A percentile compares a stretch with the other conserved stretches of the same genome.
Evolutionary conservation across 1,140 invertebrate species (phyloP).

Genomic region (Calliphora vicina): DNA sequence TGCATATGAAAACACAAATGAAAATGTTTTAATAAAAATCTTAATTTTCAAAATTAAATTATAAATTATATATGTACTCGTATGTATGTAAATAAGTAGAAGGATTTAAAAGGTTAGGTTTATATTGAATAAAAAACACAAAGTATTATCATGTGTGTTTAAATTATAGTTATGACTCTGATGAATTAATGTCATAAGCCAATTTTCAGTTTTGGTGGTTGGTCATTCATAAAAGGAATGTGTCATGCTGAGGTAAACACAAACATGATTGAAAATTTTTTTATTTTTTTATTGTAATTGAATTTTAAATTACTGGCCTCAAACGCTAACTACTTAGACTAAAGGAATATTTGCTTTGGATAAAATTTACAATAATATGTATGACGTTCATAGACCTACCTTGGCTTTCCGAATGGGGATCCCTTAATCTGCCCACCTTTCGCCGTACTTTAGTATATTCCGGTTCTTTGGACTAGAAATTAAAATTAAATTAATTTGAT

Average conservation of each 20-base stretch:
- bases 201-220: not conserved
- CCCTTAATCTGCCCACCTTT: constrained; percentile 77
- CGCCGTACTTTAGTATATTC: constrained; percentile 82
- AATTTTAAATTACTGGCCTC: not conserved
- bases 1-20: constrained; percentile 4
- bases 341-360: not conserved
- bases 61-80: too few relatives aligned
- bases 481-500: not conserved
- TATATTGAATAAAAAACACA: not conserved
- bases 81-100: too few relatives aligned
- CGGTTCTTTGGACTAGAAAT: constrained; percentile 75
- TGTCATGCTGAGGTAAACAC: too few relatives aligned
- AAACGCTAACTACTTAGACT: not conserved
- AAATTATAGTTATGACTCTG: not conserved
- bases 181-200: constrained; percentile 10
- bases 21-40: not conserved
- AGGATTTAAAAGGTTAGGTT: not conserved
- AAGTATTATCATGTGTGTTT: too few relatives aligned
- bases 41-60: not conserved
- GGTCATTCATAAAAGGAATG: not conserved
- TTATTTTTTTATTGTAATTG: not conserved
- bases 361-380: too few relatives aligned
- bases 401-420: constrained; percentile 82
- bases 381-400: constrained; percentile 65
- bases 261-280: not conserved